A percentile compares a stretch with the other conserved stretches of the same genome.
These are phyloP conservation scores for Gadopsis bispinosus DNA, from an alignment of 2,797 vertebrate species.

Conservation along the genomic window DNA sequence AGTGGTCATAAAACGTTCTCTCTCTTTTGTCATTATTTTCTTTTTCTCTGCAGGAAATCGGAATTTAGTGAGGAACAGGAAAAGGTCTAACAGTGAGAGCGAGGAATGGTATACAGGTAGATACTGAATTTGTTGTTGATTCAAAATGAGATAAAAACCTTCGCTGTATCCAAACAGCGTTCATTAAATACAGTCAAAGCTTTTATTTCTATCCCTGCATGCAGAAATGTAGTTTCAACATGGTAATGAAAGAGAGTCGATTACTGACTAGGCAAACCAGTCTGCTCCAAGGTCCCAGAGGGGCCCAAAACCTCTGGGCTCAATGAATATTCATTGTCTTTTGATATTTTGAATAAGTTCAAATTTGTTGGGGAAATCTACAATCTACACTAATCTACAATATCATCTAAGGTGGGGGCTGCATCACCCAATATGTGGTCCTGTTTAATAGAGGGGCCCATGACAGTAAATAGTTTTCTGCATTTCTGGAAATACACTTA, in stretches of 20 bases:
- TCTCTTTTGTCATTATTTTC: neutral
- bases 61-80: constrained; percentile 32
- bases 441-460: neutral
- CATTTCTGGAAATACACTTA: no score
- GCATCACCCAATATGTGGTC: neutral
- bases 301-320: neutral
- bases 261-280: neutral
- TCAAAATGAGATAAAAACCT: neutral
- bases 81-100: constrained; percentile 68
- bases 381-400: neutral
- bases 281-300: neutral
- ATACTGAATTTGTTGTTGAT: neutral
- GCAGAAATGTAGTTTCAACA: neutral
- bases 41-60: constrained; percentile 56
- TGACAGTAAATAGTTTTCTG: no score
- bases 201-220: neutral
- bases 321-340: neutral
- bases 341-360: neutral
- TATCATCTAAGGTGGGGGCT: neutral
- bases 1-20: neutral
- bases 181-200: neutral
- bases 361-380: neutral
- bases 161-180: neutral
- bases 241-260: neutral
- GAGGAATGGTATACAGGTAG: constrained; percentile 70